phyloP scores from a whole-genome alignment of 2,888 invertebrate genomes.

The Mimas tiliae region DNA sequence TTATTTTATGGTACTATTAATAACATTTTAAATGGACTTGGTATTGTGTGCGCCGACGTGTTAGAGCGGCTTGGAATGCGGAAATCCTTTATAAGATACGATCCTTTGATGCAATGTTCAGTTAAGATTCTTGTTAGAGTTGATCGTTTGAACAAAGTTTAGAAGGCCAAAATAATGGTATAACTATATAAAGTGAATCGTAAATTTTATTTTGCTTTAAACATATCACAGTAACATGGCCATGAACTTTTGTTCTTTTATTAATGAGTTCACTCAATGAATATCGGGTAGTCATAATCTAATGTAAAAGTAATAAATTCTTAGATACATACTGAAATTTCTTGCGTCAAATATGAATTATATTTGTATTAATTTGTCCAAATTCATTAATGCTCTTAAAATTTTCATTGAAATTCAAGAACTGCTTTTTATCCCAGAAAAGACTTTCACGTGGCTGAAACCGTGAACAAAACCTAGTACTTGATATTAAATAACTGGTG shows the following conservation, averaged over 20 bases:
- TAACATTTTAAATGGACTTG: background rate
- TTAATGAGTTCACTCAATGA: background rate
- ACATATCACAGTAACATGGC: background rate
- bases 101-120: slow-evolving; percentile 1
- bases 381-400: too few species aligned
- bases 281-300: background rate
- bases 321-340: too few species aligned
- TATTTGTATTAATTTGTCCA: too few species aligned
- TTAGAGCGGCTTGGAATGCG: slow-evolving; percentile 16
- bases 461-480: too few species aligned
- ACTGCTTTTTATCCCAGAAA: too few species aligned
- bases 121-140: background rate
- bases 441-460: too few species aligned
- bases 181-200: background rate
- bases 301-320: background rate
- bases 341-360: too few species aligned
- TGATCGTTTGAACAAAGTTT: background rate
- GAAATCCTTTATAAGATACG: background rate
- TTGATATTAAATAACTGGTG: too few species aligned
- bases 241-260: background rate
- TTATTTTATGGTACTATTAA: background rate
- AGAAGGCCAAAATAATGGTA: background rate
- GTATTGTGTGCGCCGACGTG: background rate
- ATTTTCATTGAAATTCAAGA: too few species aligned
- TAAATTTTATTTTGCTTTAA: background rate